Base-by-base conservation (phyloP, 1,140 invertebrate species). In the Samia ricini region DNA sequence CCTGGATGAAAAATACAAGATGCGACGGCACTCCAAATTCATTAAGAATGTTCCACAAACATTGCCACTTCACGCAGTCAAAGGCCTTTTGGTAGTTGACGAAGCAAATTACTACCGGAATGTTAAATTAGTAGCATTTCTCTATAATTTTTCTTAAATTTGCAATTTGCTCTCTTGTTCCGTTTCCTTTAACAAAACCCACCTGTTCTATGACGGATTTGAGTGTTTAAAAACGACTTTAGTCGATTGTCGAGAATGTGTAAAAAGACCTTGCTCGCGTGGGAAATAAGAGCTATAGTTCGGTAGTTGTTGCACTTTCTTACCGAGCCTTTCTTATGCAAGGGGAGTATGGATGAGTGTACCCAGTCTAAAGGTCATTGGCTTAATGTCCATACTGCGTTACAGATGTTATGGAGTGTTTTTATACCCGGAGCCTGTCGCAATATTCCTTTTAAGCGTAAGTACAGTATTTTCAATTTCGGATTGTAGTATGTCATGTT, bases 131-230 rank as follows among this genome's bases (percentile, higher is more conserved):
- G n/a, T 61, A 61, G 8, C 18, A 51, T 24, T 68, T 68, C 18
- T 63, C 66, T 1, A 63, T 12, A n/a, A 62, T 42, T 22, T 36
- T 55, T 55, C 60, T 6, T 15, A 68, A 20, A 0, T 60, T 76
- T 8, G 67, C 49, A 12, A 73, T 74, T 64, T 68, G 69, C 49
- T 76, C 70, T 19, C 69, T 26, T 3, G 68, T 70, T n/a, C 67
- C 67, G 48, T 42, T 69, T n/a, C 61, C 61, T 42, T 66, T 71
- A 0, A 71, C 57, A 42, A 66, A 70, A 0, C 71, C 64, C 7
- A 64, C 70, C 42, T 76, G 70, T 56, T 72, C 63, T 24, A n/a
- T 29, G 63, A 3, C 62, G 52, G 12, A 72, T 68, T 22, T 67
- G 56, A 23, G 26, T 61, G 2, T 42, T 52, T 10, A 68, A 15